These are phyloP conservation scores for Portunus trituberculatus DNA, from an alignment of 1,140 invertebrate species.

Conservation along the genomic window DNA sequence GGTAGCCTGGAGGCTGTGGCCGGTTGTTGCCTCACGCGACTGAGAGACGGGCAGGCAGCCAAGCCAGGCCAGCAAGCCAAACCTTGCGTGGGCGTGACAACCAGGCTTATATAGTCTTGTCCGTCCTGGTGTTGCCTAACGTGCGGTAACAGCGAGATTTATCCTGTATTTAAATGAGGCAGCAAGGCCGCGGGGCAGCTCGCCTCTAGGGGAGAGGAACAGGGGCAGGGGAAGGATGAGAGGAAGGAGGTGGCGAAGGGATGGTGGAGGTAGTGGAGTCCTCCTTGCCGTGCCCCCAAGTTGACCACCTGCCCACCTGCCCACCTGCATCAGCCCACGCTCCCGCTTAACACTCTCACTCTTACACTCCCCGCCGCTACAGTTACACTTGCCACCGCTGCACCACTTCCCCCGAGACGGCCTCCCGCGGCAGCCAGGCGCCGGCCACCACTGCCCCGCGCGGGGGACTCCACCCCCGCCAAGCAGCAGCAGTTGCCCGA, in stretches of 20 bases:
- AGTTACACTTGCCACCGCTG: not conserved
- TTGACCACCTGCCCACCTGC: not conserved
- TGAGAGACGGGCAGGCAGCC: constrained; percentile 31
- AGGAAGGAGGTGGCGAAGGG: not conserved
- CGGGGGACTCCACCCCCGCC: not conserved
- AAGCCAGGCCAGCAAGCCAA: not conserved
- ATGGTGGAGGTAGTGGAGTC: not conserved
- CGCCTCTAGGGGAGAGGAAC: not conserved
- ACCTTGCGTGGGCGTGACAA: constrained; percentile 38
- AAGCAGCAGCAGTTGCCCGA: not conserved
- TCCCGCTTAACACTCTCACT: not conserved
- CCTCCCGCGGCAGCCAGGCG: constrained; percentile 5
- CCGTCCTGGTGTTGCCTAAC: constrained; percentile 33
- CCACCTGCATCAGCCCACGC: constrained; percentile 23
- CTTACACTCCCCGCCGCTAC: not conserved
- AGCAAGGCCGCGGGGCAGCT: constrained; percentile 1
- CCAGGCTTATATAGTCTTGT: constrained; percentile 49
- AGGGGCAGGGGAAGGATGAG: not conserved
- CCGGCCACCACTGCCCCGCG: not conserved
- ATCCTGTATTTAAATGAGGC: constrained; percentile 28
- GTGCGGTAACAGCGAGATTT: constrained; percentile 33
- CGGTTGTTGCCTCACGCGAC: constrained; percentile 27
- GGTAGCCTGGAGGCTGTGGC: not conserved
- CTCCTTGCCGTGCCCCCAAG: not conserved
- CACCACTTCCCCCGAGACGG: not conserved